Evolutionary conservation across 2,113 vertebrate genomes (phyloP), one percentile per base, ranked within the genome.

Genomic region (Oryzias melastigma): DNA sequence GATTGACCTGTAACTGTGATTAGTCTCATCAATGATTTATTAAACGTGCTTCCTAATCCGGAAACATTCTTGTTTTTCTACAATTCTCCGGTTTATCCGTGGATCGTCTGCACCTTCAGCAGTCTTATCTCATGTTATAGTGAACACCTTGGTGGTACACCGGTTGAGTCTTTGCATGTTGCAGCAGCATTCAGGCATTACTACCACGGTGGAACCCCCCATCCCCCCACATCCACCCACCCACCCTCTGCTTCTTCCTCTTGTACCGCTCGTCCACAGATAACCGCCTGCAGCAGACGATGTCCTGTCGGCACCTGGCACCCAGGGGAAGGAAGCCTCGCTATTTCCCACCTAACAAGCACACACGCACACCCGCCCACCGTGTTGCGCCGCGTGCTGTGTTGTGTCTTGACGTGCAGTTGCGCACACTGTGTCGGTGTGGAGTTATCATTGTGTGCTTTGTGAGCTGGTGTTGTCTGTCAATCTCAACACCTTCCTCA

Each of bases 291-390:
- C 68, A 85, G 87, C 85, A 74, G 77, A 83, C 85, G 75, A 83
- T 84, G 83, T 90, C 88, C 87, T 88, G 81, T 83, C 74, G 78
- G 82, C 82, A 84, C 84, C 82, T 86, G 79, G 73, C 74, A 87
- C 82, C 83, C 74, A 46, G 58, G 84, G 87, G 79, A 83, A 77
- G 49, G 69, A 60, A 76, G 77, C 66, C 75, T 74, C 61, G 68
- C 76, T 73, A 73, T 80, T 82, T 71, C 77, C 73, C 42, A 45
- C 58, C 79, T 76, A 50, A 63, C 71, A 29, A 53, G 35, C 63
- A 49, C 65, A 35, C 59, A 51, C 47, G 47, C 35, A 35, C 35
- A 35, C 35, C 35, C 35, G 35, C 35, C 35, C 35, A 35, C 35
- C 10, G 10, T 35, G 35, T 35, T 35, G 35, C 10, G 35, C 35